phyloP scores from a whole-genome alignment of 2,888 invertebrate species.

The Ophion slaviceki region DNA sequence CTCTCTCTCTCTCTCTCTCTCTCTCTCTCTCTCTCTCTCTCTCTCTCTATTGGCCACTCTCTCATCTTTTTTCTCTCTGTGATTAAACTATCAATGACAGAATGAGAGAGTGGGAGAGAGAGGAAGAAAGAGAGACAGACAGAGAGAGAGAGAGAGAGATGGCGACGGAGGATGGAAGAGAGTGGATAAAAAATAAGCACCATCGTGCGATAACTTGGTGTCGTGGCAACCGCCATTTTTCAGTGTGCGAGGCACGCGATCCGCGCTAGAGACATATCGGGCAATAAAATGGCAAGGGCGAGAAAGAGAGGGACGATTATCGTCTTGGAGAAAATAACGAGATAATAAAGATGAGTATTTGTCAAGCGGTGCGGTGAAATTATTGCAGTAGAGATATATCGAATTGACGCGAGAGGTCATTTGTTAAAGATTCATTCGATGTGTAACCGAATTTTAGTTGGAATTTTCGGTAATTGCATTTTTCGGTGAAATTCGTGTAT shows the following conservation, averaged over 20 bases:
- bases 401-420: no score
- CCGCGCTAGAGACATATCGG: background rate
- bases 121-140: no score
- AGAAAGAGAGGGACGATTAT: conserved; percentile 16
- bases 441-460: no score
- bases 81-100: conserved; percentile 8
- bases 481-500: background rate
- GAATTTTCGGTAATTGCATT: background rate
- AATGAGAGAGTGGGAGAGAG: background rate
- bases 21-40: no score
- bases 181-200: conserved; percentile 2
- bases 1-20: no score
- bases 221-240: background rate
- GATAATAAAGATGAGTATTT: conserved; percentile 13
- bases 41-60: no score
- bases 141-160: no score
- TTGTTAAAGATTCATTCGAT: no score
- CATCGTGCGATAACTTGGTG: background rate
- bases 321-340: background rate
- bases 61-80: background rate
- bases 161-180: no score
- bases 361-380: background rate
- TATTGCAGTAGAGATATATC: no score
- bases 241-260: background rate
- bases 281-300: background rate